Evolutionary conservation across 2,113 vertebrate species (phyloP), one percentile per base, ranked within the genome.

Genomic region (Prunella himalayana): DNA sequence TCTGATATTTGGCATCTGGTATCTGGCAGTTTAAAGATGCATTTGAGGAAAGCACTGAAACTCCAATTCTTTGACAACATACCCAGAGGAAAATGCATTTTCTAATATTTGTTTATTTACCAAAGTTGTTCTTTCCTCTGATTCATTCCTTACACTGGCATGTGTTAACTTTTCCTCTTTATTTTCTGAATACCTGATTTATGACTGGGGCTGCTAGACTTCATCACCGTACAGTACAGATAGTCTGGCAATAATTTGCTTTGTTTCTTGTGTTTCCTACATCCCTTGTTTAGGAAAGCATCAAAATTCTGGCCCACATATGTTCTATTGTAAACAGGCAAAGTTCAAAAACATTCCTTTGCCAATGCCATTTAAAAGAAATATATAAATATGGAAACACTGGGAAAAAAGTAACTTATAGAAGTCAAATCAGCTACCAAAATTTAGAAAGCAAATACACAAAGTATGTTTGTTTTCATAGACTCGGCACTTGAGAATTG

Each of bases 41-140:
- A 28, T 69, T 72, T 73, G 79, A 93, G 45, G 83, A 96, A 92
- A 90, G 50, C 23, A 18, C 14, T 65, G 24, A 69, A 78, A n/a
- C 27, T 51, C 39, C 13, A 33, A 47, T 82, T 70, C 56, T 23
- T 86, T 93, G 69, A 89, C 41, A 86, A 68, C 12, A 13, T 57
- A 28, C 24, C 25, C 57, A 79, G 60, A 86, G 51, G 45, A 84
- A 88, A 94, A 81, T 6, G 61, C 15, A 65, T 91, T 82, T 89
- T 81, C 23, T 60, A 86, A 4, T 82, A 78, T 65, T 87, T 92
- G 30, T 82, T 95, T 92, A 69, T 82, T 96, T 91, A 82, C 33
- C 2, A 5, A 76, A 87, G 70, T 39, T 82, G n/a, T n/a, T 75
- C 51, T 51, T 83, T 86, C 66, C 50, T 80, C 78, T 76, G 63